Evolutionary conservation across 64 coral and sea anemone genomes (phyloP), one percentile per base, ranked within the genome.

Genomic region (Montipora sp.): DNA sequence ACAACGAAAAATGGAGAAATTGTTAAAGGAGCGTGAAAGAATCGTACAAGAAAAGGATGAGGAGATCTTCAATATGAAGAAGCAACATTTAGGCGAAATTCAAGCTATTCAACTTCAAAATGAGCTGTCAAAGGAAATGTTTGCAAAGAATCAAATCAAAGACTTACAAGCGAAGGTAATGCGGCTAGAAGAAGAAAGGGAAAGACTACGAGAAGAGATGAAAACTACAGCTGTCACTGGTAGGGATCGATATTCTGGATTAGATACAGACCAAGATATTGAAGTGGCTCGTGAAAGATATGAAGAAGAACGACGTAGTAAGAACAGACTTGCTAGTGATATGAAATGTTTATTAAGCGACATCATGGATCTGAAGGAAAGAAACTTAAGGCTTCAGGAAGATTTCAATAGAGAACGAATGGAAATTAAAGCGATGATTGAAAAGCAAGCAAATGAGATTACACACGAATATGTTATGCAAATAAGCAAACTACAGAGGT

Each of bases 381-480:
- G 79, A 78, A 98, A 98, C 85, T 85, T 90, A 19, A 83, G 90
- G 71, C 88, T 98, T 15, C 89, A 94, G 48, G 92, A 94, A 43
- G 93, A 98, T 75, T 94, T 98, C 69, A 81, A 36, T 68, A 50
- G 92, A 1, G 95, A 98, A 68, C 94, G 95, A 88, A 94, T 94
- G 83, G 95, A 98, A 92, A 98, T 94, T 15, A 94, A 98, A 58
- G 77, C 51, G 45, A 94, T 94, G 76, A 83, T 98, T 9, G 92
- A 98, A 83, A 98, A 92, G 18, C 95, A 98, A 72, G 95, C 95
- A 51, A 83, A 67, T 53, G 95, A 98, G 59, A 98, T 98, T 63
- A 98, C 92, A 19, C 92, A 94, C 21, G 92, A 90, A 20, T 98
- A 98, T 83, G 83, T 94, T 51, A 81, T 75, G 19, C 92, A 98